Base-by-base conservation (phyloP, 2,113 vertebrate genomes). In the Ochotona curzoniae region DNA sequence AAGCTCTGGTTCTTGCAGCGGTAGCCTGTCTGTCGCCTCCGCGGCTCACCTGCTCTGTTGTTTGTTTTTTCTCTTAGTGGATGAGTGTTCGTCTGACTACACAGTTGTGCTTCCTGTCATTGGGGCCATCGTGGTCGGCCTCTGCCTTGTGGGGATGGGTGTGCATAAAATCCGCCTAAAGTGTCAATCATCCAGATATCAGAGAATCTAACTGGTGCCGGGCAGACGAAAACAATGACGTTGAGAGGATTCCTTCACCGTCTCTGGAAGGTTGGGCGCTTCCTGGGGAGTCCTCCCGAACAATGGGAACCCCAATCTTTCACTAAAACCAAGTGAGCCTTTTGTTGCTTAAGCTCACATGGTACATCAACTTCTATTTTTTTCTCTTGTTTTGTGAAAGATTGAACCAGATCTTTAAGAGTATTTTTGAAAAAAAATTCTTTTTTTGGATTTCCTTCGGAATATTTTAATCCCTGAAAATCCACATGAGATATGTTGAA, bases 1-100 rank as follows among this genome's bases (percentile, higher is more conserved):
- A 61, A 64, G 14, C 26, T 84, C 78, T 8, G 8, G 1, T 54
- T 10, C 17, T 87, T 86, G 30, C 75, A 38, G 28, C 14, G 30
- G 13, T 38, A 32, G 63, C 28, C 76, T 51, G 4, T 57, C 70
- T 78, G 25, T 26, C 44, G 26, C 32, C 63, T 51, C 13, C 91
- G 54, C 90, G 35, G 3, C 95, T 96, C 38, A 90, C 30, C 0
- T 0, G 15, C 49, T n/a, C 2, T 76, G 2, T 89, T 90, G 79
- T 93, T 83, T 96, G 87, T 73, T 57, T 87, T 21, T 61, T 49
- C 13, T 30, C 69, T 63, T 81, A 96, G 97, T 84, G 96, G 88
- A 95, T 0, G 94, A 95, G 32, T 97, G 96, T 82, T 73, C 90
- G 0, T 85, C 87, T 63, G 98, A 96, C 94, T 93, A 94, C 93